phyloP scores from a whole-genome alignment of 2,888 invertebrate genomes.

The Microctonus brassicae region DNA sequence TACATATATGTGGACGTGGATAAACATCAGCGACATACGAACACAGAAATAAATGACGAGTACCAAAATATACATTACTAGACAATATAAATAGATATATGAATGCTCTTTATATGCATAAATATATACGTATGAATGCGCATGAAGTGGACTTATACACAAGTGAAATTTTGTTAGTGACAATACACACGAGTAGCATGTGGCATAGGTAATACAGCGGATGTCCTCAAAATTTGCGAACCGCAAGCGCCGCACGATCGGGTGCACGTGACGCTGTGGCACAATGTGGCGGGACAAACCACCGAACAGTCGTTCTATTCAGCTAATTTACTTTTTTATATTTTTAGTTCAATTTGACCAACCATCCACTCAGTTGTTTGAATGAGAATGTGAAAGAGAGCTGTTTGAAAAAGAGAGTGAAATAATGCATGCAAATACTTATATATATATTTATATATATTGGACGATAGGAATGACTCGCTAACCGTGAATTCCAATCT shows the following conservation, averaged over 20 bases:
- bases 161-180: slow-evolving; percentile 16
- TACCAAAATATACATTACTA: no score
- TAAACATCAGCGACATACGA: no score
- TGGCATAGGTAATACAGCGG: slow-evolving; percentile 37
- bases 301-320: slow-evolving; percentile 60
- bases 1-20: no score
- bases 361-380: slow-evolving; percentile 44
- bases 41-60: background rate
- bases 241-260: slow-evolving; percentile 63
- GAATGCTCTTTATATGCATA: background rate
- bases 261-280: slow-evolving; percentile 64
- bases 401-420: background rate
- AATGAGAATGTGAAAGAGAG: slow-evolving; percentile 15
- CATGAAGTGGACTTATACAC: background rate
- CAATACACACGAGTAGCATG: slow-evolving; percentile 35
- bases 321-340: slow-evolving; percentile 68
- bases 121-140: background rate
- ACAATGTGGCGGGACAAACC: slow-evolving; percentile 60
- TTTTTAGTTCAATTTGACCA: slow-evolving; percentile 67
- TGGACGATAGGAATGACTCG: slow-evolving; percentile 31
- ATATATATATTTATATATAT: background rate
- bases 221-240: slow-evolving; percentile 63
- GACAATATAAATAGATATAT: no score
- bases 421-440: background rate
- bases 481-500: slow-evolving; percentile 61